Conservation (phyloP, 2,888 invertebrate genomes). For the Eupithecia subfuscata region DNA sequence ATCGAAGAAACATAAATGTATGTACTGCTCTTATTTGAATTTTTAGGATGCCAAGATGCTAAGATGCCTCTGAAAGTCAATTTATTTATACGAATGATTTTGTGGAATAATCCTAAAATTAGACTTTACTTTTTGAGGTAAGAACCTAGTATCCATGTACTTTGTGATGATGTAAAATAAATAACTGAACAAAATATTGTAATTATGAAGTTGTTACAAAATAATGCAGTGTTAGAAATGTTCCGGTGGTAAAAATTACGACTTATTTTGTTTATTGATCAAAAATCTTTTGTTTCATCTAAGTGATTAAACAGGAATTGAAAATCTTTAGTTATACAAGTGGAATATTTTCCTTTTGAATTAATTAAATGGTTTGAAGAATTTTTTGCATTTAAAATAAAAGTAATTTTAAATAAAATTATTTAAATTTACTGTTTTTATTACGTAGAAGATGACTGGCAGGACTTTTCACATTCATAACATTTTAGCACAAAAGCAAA, state of each 20-base stretch:
- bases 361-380: background rate
- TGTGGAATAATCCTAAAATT: background rate
- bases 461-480: background rate
- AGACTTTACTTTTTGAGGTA: background rate
- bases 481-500: background rate
- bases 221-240: background rate
- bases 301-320: background rate
- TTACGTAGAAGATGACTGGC: background rate
- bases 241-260: too few species aligned
- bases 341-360: background rate
- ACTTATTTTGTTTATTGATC: background rate
- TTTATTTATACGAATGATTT: background rate
- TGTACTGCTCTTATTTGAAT: constrained; percentile 15
- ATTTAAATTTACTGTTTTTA: background rate
- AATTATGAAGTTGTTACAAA: background rate
- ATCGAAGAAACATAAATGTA: constrained; percentile 73
- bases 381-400: background rate
- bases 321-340: background rate
- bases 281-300: background rate
- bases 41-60: background rate
- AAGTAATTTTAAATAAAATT: background rate
- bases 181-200: background rate
- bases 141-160: background rate
- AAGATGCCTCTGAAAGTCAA: background rate
- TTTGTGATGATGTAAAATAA: background rate